Evolutionary conservation across 2,888 invertebrate species (phyloP).

Genomic region (Rhopalosiphum nymphaeae): DNA sequence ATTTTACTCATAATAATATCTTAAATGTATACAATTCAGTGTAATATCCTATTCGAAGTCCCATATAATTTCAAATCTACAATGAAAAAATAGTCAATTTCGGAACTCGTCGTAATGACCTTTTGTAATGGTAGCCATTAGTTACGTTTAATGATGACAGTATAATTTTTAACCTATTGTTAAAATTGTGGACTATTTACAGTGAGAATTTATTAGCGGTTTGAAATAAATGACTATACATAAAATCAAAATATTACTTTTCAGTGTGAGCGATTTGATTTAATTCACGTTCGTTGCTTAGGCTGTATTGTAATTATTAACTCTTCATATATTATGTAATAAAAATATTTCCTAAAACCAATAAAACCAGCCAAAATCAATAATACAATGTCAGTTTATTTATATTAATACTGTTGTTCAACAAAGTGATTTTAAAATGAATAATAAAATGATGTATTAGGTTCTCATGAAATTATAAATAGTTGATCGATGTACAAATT

Average conservation of each 20-base stretch:
- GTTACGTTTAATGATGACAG: slow-evolving; percentile 42
- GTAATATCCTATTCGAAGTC: background rate
- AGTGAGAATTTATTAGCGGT: background rate
- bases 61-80: background rate
- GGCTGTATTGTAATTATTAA: background rate
- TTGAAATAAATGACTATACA: slow-evolving; percentile 27
- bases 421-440: background rate
- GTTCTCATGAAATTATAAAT: background rate
- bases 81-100: slow-evolving; percentile 34
- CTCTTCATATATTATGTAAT: background rate
- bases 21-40: background rate
- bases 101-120: background rate
- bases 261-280: background rate
- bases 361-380: background rate
- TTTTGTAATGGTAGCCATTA: slow-evolving; percentile 37
- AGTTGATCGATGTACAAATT: background rate
- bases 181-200: background rate
- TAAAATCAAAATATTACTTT: slow-evolving; percentile 23
- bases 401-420: background rate
- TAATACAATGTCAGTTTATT: background rate
- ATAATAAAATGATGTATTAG: background rate
- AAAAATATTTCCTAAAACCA: background rate
- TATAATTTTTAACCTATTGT: slow-evolving; percentile 52
- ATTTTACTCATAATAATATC: background rate
- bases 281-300: background rate